Conservation (phyloP, 2,113 vertebrate species). For the Cromileptes altivelis region DNA sequence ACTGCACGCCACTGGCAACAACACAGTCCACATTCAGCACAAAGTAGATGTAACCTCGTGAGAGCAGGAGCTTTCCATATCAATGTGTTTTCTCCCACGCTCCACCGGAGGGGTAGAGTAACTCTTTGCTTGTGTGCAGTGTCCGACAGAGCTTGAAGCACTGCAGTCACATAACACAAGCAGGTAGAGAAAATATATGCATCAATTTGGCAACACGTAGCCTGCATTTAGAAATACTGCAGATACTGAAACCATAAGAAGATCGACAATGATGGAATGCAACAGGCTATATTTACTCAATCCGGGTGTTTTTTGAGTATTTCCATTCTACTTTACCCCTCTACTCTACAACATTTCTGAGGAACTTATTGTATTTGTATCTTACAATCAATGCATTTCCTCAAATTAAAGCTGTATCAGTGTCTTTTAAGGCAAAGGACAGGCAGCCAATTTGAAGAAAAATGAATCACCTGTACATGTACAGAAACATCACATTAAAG, state of each 20-base stretch:
- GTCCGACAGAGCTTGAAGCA: not conserved
- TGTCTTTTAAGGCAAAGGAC: no score
- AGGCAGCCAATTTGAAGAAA: no score
- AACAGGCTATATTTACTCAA: not conserved
- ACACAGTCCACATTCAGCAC: not conserved
- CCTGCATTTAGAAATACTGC: not conserved
- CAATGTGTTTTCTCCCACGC: constrained; percentile 1
- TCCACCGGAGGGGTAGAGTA: not conserved
- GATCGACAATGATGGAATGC: not conserved
- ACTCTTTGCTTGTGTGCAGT: not conserved
- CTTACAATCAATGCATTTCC: no score
- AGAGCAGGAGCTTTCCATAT: constrained; percentile 13
- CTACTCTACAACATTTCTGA: no score
- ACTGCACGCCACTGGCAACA: not conserved
- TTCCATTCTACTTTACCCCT: not conserved
- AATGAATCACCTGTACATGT: no score
- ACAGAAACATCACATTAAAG: no score
- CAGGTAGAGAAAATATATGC: not conserved
- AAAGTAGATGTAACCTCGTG: constrained; percentile 14
- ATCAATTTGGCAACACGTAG: not conserved
- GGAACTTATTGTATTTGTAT: no score
- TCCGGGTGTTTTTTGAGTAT: not conserved
- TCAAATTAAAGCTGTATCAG: no score
- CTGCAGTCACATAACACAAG: no score
- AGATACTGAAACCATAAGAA: not conserved